Percentiles rank a stretch among this genome's conserved stretches.
phyloP scores from a whole-genome alignment of 2,113 vertebrate species.

The Myrmecobius fasciatus region DNA sequence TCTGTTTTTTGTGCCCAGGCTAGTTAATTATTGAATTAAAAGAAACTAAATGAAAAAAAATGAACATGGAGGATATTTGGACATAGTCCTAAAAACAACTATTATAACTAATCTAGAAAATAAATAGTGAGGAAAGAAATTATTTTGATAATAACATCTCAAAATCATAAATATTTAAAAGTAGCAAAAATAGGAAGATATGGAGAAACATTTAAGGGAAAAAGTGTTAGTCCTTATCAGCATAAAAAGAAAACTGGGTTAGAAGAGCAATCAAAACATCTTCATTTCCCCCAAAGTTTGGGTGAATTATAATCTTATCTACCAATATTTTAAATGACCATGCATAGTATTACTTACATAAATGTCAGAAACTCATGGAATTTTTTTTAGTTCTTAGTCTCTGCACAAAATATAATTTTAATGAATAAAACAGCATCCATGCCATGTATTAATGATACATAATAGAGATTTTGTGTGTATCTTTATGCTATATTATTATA shows the following conservation, averaged over 20 bases:
- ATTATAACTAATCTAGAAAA: constrained; percentile 72
- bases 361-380: neutral
- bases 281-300: neutral
- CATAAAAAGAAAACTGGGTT: neutral
- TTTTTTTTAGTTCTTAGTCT: neutral
- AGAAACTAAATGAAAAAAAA: neutral
- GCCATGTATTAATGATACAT: neutral
- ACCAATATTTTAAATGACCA: neutral
- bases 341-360: neutral
- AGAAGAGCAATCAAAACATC: constrained; percentile 54
- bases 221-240: neutral
- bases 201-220: constrained; percentile 11
- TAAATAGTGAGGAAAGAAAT: constrained; percentile 54
- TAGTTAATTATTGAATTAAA: constrained; percentile 25
- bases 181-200: constrained; percentile 23
- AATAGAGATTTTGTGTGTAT: neutral
- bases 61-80: constrained; percentile 31
- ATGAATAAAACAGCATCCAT: neutral
- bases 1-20: neutral
- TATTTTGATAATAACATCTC: constrained; percentile 53
- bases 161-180: constrained; percentile 64
- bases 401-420: neutral
- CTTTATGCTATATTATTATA: neutral
- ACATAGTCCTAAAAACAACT: constrained; percentile 5
- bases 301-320: neutral